Evolutionary conservation across 2,797 vertebrate species (phyloP), one percentile per base, ranked within the genome.

Genomic region (Falco peregrinus): DNA sequence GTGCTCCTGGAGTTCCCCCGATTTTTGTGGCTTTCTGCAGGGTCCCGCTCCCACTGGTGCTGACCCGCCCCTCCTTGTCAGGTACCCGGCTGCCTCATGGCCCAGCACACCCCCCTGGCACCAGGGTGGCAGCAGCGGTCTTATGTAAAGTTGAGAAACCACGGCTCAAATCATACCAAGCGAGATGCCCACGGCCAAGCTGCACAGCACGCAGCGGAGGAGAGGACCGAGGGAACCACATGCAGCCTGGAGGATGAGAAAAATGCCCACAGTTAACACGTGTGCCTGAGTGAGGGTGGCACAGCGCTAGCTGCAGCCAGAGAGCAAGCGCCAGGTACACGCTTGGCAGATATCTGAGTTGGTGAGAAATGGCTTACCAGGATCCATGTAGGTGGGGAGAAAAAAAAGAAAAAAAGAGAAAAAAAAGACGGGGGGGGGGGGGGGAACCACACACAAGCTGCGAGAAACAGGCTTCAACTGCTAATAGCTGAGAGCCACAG

Each of bases 401-500:
- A 4, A 11, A 6, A 16, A 8, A 25, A 16, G 4, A 48, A 25
- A 11, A 20, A 1, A 5, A 3, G 8, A 4, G 0, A 1, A 6
- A 18, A 13, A 41, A 10, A n/a, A n/a, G n/a, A n/a, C n/a, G n/a
- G n/a, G n/a, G 16, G 8, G 15, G 39, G 15, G 16, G 12, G 6
- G 16, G 8, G 17, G 5, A 41, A 15, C 41, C 41, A 41, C 13
- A 15, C 25, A 48, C 17, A 53, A 59, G 17, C 28, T 48, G 77
- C 57, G 71, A 64, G 20, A 28, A 85, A 26, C 2, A 39, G n/a
- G 6, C 13, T 73, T 87, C 14, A 65, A 11, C 47, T 85, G 53
- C 25, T 82, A n/a, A 21, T 6, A 57, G 20, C 1, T 70, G 65
- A 77, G 69, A 92, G 71, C 2, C 25, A 45, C 6, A 1, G 78